A percentile compares a stretch with the other conserved stretches of the same genome.
Conservation (phyloP, 2,113 vertebrate species). For the Pangasianodon gigas region DNA sequence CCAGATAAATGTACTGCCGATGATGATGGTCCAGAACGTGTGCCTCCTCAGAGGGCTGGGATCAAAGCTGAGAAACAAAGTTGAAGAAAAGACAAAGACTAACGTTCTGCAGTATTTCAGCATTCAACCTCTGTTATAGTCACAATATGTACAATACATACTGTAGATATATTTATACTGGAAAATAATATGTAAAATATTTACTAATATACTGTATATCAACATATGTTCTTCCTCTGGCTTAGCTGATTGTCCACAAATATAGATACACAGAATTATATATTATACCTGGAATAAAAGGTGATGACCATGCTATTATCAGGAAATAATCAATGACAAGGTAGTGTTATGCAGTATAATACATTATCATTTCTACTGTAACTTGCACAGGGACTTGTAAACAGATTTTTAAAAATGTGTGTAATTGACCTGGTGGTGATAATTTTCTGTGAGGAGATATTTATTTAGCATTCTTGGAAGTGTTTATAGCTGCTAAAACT, state of each 20-base stretch:
- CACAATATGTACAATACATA: not conserved
- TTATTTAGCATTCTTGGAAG: not conserved
- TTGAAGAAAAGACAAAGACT: not conserved
- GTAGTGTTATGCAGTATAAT: not conserved
- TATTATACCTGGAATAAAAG: not conserved
- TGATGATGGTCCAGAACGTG: slow-evolving; percentile 89
- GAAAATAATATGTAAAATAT: not conserved
- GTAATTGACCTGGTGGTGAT: not conserved
- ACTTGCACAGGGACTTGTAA: not conserved
- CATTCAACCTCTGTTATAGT: not conserved
- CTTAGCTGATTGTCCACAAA: not conserved
- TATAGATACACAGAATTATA: not conserved
- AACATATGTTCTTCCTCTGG: not conserved
- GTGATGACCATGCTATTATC: too few relatives aligned
- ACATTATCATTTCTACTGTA: not conserved
- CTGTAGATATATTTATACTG: not conserved
- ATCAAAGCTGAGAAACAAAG: slow-evolving; percentile 80
- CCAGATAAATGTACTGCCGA: slow-evolving; percentile 90
- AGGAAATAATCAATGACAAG: not conserved
- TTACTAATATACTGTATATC: not conserved
- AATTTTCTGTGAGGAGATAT: not conserved
- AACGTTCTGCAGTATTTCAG: not conserved
- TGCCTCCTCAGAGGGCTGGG: slow-evolving; percentile 86
- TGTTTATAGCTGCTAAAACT: not conserved
- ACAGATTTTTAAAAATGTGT: not conserved